Evolutionary conservation across 2,888 invertebrate genomes (phyloP).

Genomic region (Leucophora obtusa): DNA sequence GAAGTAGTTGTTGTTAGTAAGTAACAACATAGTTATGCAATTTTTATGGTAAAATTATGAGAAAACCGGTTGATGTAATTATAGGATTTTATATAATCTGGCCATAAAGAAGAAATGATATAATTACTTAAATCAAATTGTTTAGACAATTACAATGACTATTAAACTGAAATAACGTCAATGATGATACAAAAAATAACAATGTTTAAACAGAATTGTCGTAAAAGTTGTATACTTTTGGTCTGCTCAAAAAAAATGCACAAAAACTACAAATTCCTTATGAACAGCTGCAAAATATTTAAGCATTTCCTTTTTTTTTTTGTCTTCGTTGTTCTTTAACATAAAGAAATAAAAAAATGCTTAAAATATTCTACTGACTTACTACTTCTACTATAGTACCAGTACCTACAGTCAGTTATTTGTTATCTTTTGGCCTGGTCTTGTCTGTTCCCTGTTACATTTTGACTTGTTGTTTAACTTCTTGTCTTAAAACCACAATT

Average conservation of each 20-base stretch:
- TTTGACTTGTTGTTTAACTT: conserved; percentile 62
- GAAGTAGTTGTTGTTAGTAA: not conserved
- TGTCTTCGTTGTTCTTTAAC: not conserved
- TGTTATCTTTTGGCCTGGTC: not conserved
- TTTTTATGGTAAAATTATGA: conserved; percentile 46
- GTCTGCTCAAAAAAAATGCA: conserved; percentile 1
- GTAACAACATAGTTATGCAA: conserved; percentile 41
- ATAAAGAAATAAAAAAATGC: not conserved
- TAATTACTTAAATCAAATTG: conserved; percentile 2
- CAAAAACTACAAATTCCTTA: conserved; percentile 41
- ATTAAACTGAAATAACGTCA: not conserved
- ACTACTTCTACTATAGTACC: not conserved
- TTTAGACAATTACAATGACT: not conserved
- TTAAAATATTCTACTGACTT: not conserved
- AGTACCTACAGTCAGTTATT: not conserved
- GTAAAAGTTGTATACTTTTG: not conserved
- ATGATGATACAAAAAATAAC: not conserved
- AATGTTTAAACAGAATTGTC: not conserved
- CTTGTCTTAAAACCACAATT: conserved; percentile 27
- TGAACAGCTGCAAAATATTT: conserved; percentile 62
- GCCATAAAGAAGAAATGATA: not conserved
- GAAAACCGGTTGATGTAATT: conserved; percentile 45
- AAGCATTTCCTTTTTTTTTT: conserved; percentile 51
- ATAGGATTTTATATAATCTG: not conserved
- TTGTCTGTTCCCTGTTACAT: conserved; percentile 24